phyloP scores from a whole-genome alignment of 2,888 invertebrate genomes.

The Chalcosyrphus nemorum region DNA sequence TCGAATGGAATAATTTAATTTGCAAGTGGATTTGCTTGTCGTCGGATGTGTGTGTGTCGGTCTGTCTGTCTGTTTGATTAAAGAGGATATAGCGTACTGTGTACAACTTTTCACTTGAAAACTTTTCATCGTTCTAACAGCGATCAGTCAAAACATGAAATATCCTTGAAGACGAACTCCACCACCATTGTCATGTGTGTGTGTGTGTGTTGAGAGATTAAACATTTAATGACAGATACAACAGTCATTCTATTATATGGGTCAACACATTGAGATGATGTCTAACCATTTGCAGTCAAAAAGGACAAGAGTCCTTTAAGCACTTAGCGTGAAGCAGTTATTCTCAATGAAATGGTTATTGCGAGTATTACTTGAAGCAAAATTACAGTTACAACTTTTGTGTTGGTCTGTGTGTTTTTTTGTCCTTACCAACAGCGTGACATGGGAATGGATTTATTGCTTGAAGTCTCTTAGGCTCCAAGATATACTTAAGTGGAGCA shows the following conservation, averaged over 20 bases:
- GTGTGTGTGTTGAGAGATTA: neutral
- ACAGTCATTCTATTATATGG: conserved; percentile 38
- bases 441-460: too few species aligned
- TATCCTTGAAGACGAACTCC: neutral
- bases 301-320: conserved; percentile 15
- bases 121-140: neutral
- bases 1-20: conserved; percentile 70
- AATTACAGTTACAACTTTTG: too few species aligned
- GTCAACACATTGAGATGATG: conserved; percentile 41
- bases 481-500: too few species aligned
- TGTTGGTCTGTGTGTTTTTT: too few species aligned
- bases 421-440: too few species aligned
- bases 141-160: conserved; percentile 6
- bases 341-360: conserved; percentile 12
- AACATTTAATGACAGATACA: conserved; percentile 22
- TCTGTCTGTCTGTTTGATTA: conserved; percentile 4
- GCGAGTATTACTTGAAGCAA: neutral
- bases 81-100: neutral
- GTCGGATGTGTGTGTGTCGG: neutral
- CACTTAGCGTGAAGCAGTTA: neutral
- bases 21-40: conserved; percentile 32
- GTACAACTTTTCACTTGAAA: neutral
- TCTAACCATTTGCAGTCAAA: conserved; percentile 32
- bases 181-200: neutral
- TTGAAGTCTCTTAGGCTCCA: too few species aligned